Evolutionary conservation across 1,140 invertebrate species (phyloP).

Genomic region (Dendroctonus ponderosae): DNA sequence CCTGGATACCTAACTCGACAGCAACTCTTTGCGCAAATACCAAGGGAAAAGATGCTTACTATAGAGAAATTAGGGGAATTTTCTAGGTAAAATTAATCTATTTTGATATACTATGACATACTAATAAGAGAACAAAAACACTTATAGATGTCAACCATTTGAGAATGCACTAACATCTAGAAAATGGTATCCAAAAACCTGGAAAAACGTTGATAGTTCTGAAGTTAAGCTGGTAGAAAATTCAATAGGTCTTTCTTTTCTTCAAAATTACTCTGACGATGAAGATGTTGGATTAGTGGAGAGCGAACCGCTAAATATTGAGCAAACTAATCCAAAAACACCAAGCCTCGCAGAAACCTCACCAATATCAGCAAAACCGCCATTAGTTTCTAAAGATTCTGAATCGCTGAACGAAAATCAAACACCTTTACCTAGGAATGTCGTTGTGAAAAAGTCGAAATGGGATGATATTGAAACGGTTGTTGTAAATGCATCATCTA

Average conservation of each 20-base stretch:
- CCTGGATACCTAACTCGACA: conserved; percentile 31
- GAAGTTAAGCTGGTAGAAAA: conserved; percentile 43
- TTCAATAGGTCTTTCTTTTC: conserved; percentile 44
- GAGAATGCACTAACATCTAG: conserved; percentile 14
- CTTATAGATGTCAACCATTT: neutral
- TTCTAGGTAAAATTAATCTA: conserved; percentile 11
- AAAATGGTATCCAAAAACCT: conserved; percentile 44
- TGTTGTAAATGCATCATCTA: neutral
- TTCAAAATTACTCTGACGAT: conserved; percentile 45
- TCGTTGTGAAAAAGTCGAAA: neutral
- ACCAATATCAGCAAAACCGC: too few species aligned
- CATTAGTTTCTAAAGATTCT: too few species aligned
- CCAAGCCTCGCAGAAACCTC: too few species aligned
- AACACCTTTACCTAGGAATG: too few species aligned
- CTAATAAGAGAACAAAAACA: too few species aligned
- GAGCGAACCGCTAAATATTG: too few species aligned
- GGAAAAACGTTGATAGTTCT: conserved; percentile 32
- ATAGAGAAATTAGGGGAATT: conserved; percentile 34
- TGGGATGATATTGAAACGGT: conserved; percentile 1
- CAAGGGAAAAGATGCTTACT: conserved; percentile 24
- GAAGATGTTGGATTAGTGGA: conserved; percentile 33
- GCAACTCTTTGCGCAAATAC: conserved; percentile 37
- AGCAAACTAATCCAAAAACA: too few species aligned
- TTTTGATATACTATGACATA: too few species aligned
- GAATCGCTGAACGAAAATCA: too few species aligned